A percentile compares a stretch with the other conserved stretches of the same genome.
These are phyloP conservation scores for Loriculus beryllinus DNA, from an alignment of 2,797 vertebrate genomes.

Conservation along the genomic window DNA sequence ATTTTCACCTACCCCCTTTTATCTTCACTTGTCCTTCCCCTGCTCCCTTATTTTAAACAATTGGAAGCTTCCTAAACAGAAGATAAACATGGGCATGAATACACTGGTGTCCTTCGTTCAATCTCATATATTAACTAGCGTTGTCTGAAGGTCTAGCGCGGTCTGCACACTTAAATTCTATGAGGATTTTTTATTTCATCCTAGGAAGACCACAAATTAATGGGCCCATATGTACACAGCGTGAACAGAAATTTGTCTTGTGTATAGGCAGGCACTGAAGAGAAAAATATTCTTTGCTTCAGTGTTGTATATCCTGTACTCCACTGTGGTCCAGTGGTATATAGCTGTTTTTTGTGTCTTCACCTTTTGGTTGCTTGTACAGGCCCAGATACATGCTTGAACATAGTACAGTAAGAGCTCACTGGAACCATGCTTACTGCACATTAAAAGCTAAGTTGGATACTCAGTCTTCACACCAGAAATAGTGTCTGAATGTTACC, in stretches of 20 bases:
- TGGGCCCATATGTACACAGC: neutral
- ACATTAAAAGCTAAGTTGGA: neutral
- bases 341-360: neutral
- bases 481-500: neutral
- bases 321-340: neutral
- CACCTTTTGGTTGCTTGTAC: neutral
- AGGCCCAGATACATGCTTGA: neutral
- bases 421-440: neutral
- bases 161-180: neutral
- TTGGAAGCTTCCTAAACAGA: neutral
- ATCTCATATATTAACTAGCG: neutral
- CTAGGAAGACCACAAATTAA: neutral
- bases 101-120: neutral
- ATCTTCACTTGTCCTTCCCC: neutral
- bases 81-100: neutral
- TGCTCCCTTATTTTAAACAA: neutral
- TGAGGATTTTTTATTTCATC: neutral
- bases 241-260: neutral
- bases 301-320: rapidly evolving
- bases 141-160: neutral
- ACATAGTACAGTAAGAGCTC: neutral
- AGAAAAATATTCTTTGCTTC: neutral
- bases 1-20: neutral
- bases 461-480: neutral
- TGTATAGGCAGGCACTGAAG: rapidly evolving